Evolutionary conservation across 2,113 vertebrate species (phyloP).

Genomic region (Ancistrus triradiatus): DNA sequence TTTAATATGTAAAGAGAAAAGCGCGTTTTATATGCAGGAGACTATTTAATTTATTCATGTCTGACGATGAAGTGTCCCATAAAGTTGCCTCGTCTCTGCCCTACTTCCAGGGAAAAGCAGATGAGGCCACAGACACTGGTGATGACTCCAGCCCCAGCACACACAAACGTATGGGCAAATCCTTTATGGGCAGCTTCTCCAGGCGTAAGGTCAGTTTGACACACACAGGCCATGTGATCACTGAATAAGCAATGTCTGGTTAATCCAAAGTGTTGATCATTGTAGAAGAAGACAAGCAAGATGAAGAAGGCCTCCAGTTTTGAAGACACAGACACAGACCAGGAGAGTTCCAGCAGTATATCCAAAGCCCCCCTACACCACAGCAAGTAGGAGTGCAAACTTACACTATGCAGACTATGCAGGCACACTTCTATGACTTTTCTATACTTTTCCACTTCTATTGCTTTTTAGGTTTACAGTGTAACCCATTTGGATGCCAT

Average conservation of each 20-base stretch:
- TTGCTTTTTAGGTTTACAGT: too few relatives aligned
- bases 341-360: slow-evolving; percentile 73
- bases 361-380: slow-evolving; percentile 71
- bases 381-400: slow-evolving; percentile 82
- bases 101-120: slow-evolving; percentile 70
- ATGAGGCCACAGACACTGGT: slow-evolving; percentile 73
- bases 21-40: too few relatives aligned
- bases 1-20: too few relatives aligned
- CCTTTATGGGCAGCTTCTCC: slow-evolving; percentile 83
- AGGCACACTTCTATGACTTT: too few relatives aligned
- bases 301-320: slow-evolving; percentile 82
- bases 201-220: slow-evolving; percentile 79
- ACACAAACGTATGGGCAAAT: slow-evolving; percentile 71
- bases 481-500: too few relatives aligned
- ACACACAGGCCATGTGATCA: neutral
- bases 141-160: slow-evolving; percentile 69
- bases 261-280: neutral
- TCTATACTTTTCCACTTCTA: too few relatives aligned
- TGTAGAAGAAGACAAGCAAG: slow-evolving; percentile 85
- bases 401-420: too few relatives aligned
- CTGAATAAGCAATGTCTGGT: neutral
- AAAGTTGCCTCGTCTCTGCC: neutral
- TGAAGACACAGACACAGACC: slow-evolving; percentile 85
- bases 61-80: too few relatives aligned
- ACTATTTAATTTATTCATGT: too few relatives aligned